These are phyloP conservation scores for Sarcophaga subvicina DNA, from an alignment of 2,888 invertebrate species.

Conservation along the genomic window DNA sequence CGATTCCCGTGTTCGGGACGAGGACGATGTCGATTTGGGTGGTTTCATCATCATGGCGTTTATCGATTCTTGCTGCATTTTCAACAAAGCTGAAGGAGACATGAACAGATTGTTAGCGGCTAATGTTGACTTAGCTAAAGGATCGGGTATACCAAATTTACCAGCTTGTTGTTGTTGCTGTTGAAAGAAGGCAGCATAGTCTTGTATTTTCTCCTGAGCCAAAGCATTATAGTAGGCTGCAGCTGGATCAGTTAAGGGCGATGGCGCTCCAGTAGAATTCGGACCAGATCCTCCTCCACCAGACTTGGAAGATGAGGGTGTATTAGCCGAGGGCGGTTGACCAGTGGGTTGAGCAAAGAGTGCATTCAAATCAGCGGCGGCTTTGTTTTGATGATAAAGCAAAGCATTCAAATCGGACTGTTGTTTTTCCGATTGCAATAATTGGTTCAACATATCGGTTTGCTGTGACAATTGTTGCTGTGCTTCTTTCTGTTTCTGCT, in stretches of 20 bases:
- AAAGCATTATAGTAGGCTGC: conserved; percentile 79
- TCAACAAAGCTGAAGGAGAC: conserved; percentile 86
- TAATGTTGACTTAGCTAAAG: conserved; percentile 88
- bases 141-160: conserved; percentile 85
- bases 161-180: conserved; percentile 80
- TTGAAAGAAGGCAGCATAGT: conserved; percentile 82
- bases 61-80: conserved; percentile 85
- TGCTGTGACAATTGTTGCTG: conserved; percentile 73
- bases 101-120: conserved; percentile 91
- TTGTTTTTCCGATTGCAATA: conserved; percentile 80
- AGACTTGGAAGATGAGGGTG: conserved; percentile 68
- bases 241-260: conserved; percentile 76
- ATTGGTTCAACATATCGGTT: conserved; percentile 80
- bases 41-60: conserved; percentile 84
- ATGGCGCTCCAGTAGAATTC: conserved; percentile 71
- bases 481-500: conserved; percentile 71
- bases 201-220: conserved; percentile 83
- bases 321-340: conserved; percentile 71
- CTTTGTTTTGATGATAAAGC: conserved; percentile 80
- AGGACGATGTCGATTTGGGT: conserved; percentile 81
- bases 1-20: conserved; percentile 79
- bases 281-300: conserved; percentile 71
- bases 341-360: conserved; percentile 79
- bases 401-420: conserved; percentile 78
- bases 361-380: conserved; percentile 79